Evolutionary conservation across 2,113 vertebrate genomes (phyloP), one percentile per base, ranked within the genome.

Genomic region (Fulmarus glacialis): DNA sequence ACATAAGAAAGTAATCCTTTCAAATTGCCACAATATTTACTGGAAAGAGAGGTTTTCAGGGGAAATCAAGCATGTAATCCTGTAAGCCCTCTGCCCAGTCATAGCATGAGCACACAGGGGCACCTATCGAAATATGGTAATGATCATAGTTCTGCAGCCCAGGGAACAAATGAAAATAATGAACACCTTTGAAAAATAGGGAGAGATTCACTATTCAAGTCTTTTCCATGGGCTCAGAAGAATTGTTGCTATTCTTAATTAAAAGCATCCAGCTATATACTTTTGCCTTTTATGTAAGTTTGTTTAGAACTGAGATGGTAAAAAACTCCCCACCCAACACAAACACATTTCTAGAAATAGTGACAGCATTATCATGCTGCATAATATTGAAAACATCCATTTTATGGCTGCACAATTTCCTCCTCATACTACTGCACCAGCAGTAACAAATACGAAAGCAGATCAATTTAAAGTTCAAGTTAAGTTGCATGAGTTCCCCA

Each of bases 21-120:
- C 86, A 97, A 97, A 97, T 98, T 97, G 97, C 95, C 97, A 96
- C 97, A 97, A 97, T 97, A 98, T 98, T 98, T 98, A 97, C 97
- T 94, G 96, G 97, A 96, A 97, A 95, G 90, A 93, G 95, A 97
- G 75, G 91, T 89, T 98, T 98, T 97, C 94, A 89, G 82, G 79
- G 95, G 96, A 97, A 97, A 96, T 97, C 97, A 97, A 95, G 97
- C 97, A 95, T 97, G 93, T 97, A 97, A 98, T 97, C 97, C 97
- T 96, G 86, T 97, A 98, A 98, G 74, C 58, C 94, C 82, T 97
- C 75, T 96, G 96, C 87, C 96, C 95, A 87, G 94, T 93, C 72
- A 47, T 93, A 88, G 86, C 75, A 84, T 13, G 79, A 96, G 86
- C 94, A 84, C 93, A 89, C 74, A 60, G 92, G 95, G 89, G 92